phyloP scores from a whole-genome alignment of 2,888 invertebrate species.

The Taphrorychus bicolor region DNA sequence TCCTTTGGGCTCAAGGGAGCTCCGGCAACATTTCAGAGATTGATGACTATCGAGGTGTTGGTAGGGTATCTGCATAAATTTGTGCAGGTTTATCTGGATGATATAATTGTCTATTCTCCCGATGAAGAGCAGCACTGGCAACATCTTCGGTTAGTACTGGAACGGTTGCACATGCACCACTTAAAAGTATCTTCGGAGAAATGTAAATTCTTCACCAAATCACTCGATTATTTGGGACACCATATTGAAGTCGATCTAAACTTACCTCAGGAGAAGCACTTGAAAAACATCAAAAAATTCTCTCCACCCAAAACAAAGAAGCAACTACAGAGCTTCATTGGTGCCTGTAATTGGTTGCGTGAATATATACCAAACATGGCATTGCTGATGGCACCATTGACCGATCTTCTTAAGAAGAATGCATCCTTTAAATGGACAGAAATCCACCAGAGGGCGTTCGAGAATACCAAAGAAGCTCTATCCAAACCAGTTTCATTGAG shows the following conservation, averaged over 20 bases:
- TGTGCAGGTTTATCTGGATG: not conserved
- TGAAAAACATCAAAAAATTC: conserved; percentile 2
- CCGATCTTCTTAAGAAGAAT: not conserved
- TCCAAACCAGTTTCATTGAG: conserved; percentile 1
- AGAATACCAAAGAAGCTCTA: not conserved
- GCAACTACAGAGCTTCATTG: conserved; percentile 1
- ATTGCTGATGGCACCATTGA: not conserved
- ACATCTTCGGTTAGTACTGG: not conserved
- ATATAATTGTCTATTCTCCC: too few relatives aligned
- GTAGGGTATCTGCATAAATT: too few relatives aligned
- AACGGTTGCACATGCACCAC: not conserved
- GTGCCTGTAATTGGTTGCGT: conserved; percentile 8
- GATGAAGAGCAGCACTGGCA: not conserved
- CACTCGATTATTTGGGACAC: not conserved
- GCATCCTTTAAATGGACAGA: not conserved
- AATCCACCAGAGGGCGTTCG: not conserved
- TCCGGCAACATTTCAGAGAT: conserved; percentile 19
- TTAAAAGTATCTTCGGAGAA: not conserved
- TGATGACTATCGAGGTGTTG: conserved; percentile 11
- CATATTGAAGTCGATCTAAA: not conserved
- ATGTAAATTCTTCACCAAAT: not conserved
- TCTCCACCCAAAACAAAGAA: not conserved
- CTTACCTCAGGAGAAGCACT: not conserved
- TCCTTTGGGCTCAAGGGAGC: conserved; percentile 32
- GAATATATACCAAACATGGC: conserved; percentile 6